Conservation (phyloP, 2,888 invertebrate genomes). For the Phalera bucephala region DNA sequence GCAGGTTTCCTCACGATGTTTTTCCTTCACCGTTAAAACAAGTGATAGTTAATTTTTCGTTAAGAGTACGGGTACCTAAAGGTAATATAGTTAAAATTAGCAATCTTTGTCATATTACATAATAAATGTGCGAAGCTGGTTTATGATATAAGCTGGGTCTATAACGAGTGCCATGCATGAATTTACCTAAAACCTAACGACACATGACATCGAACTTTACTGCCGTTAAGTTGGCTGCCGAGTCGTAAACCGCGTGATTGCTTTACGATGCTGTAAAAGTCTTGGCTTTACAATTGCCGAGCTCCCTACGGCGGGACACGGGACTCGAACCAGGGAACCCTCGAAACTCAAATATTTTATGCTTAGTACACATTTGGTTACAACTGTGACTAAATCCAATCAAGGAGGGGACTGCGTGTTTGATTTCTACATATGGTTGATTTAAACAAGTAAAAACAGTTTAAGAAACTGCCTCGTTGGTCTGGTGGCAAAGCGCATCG, state of each 20-base stretch:
- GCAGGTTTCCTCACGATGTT: too few relatives aligned
- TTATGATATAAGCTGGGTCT: too few relatives aligned
- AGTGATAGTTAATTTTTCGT: too few relatives aligned
- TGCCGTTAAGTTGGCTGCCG: constrained; percentile 50
- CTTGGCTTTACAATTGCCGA: constrained; percentile 33
- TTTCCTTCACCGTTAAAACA: too few relatives aligned
- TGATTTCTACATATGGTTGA: background rate
- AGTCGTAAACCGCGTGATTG: constrained; percentile 54
- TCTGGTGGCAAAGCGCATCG: too few relatives aligned
- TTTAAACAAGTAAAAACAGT: background rate
- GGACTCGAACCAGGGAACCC: constrained; percentile 15
- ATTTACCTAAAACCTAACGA: constrained; percentile 46
- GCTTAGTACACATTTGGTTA: constrained; percentile 1
- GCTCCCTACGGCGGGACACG: constrained; percentile 18
- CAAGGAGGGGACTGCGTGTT: background rate
- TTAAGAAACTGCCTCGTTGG: too few relatives aligned
- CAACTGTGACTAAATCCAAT: constrained; percentile 7
- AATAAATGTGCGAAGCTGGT: too few relatives aligned
- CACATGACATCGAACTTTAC: constrained; percentile 43
- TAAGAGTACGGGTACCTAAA: too few relatives aligned
- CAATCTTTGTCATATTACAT: too few relatives aligned
- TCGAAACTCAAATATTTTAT: constrained; percentile 4
- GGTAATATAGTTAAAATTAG: too few relatives aligned
- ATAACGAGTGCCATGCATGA: background rate
- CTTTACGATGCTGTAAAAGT: constrained; percentile 56